Percentiles rank a stretch among this genome's conserved stretches.
phyloP scores from a whole-genome alignment of 2,113 vertebrate species.

The Chaetodon trifascialis region DNA sequence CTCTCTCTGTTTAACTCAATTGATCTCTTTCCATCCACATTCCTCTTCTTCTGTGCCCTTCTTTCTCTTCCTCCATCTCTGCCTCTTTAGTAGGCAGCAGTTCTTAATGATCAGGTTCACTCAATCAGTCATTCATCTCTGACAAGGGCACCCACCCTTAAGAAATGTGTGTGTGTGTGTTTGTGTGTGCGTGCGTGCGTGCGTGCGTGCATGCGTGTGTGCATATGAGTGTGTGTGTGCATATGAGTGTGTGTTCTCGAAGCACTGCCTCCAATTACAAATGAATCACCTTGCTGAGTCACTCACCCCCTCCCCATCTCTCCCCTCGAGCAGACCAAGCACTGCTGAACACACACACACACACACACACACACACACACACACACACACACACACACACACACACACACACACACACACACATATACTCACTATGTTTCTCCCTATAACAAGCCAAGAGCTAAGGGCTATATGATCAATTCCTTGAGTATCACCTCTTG shows the following conservation, averaged over 20 bases:
- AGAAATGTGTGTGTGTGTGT: slow-evolving; percentile 36
- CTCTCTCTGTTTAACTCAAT: not conserved
- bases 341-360: slow-evolving; percentile 38
- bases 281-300: slow-evolving; percentile 78
- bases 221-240: slow-evolving; percentile 48
- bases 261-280: slow-evolving; percentile 73
- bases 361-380: slow-evolving; percentile 22
- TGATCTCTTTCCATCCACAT: slow-evolving; percentile 24
- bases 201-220: slow-evolving; percentile 46
- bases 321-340: slow-evolving; percentile 37
- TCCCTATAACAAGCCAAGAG: slow-evolving; percentile 45
- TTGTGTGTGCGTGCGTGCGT: slow-evolving; percentile 52
- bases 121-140: slow-evolving; percentile 66
- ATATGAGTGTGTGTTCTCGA: slow-evolving; percentile 57
- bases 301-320: slow-evolving; percentile 50
- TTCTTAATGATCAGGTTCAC: slow-evolving; percentile 50
- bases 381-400: slow-evolving; percentile 15
- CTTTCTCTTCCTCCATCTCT: slow-evolving; percentile 26
- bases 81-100: slow-evolving; percentile 46
- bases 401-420: too few relatives aligned
- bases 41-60: slow-evolving; percentile 19
- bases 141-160: slow-evolving; percentile 63
- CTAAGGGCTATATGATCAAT: slow-evolving; percentile 50
- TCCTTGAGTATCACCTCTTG: slow-evolving; percentile 4
- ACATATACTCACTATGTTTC: slow-evolving; percentile 46